Evolutionary conservation across 2,888 invertebrate species (phyloP).

Genomic region (Hemistola chrysoprasaria): DNA sequence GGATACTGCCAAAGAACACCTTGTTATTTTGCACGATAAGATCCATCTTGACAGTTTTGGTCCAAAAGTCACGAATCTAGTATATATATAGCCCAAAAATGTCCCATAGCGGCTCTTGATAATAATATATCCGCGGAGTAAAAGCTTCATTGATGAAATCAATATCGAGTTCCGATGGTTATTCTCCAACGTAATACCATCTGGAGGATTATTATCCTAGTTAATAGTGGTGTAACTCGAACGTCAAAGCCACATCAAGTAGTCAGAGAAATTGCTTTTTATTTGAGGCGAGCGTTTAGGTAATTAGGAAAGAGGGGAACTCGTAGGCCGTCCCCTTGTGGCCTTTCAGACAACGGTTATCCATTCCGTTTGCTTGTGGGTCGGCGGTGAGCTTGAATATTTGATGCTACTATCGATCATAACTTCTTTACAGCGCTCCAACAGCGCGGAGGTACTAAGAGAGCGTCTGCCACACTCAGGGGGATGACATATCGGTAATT

Average conservation of each 20-base stretch:
- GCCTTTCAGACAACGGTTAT: slow-evolving; percentile 72
- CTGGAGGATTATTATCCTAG: slow-evolving; percentile 16
- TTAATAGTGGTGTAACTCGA: slow-evolving; percentile 29
- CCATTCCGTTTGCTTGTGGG: slow-evolving; percentile 67
- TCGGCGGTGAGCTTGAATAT: slow-evolving; percentile 67
- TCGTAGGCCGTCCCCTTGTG: slow-evolving; percentile 56
- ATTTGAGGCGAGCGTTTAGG: slow-evolving; percentile 45
- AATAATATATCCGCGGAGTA: no score
- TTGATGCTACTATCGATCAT: slow-evolving; percentile 79
- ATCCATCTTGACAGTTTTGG: slow-evolving; percentile 12
- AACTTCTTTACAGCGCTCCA: slow-evolving; percentile 61
- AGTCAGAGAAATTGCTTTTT: slow-evolving; percentile 29
- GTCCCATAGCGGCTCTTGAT: no score
- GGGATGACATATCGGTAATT: no score
- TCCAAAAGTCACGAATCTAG: no score
- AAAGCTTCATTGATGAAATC: no score
- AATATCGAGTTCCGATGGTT: no score
- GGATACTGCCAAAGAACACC: slow-evolving; percentile 35
- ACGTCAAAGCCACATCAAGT: slow-evolving; percentile 28
- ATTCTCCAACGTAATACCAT: no score
- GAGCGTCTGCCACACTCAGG: no score
- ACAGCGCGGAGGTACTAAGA: slow-evolving; percentile 22
- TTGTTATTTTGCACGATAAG: slow-evolving; percentile 29
- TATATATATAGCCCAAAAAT: slow-evolving; percentile 9
- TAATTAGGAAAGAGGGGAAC: slow-evolving; percentile 56